Evolutionary conservation across 2,113 vertebrate genomes (phyloP).

Genomic region (Oreochromis aureus): DNA sequence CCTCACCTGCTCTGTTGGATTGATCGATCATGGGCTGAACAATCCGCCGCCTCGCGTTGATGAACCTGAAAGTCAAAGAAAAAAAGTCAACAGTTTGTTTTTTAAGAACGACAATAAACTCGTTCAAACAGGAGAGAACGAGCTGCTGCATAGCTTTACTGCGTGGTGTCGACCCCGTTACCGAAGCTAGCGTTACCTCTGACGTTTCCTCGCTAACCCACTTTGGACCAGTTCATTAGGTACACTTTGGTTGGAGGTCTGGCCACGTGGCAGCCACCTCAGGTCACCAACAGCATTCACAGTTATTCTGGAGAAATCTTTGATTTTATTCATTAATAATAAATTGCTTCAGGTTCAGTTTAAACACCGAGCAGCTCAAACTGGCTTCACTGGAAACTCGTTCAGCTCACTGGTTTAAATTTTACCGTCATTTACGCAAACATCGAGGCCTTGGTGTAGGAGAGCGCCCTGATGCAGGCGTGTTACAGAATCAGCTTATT

Average conservation of each 20-base stretch:
- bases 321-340: not conserved
- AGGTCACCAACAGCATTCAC: not conserved
- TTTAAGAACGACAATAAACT: accelerated
- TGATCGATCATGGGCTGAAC: conserved; percentile 98
- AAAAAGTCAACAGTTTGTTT: not conserved
- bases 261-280: too few relatives aligned
- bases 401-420: not conserved
- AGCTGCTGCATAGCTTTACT: not conserved
- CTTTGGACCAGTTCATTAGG: not conserved
- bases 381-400: not conserved
- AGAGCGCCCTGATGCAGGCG: accelerated
- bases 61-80: conserved; percentile 78
- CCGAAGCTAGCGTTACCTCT: too few relatives aligned
- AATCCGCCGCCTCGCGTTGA: conserved; percentile 95
- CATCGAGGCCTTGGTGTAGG: accelerated
- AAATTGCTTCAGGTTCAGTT: not conserved
- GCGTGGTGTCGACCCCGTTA: too few relatives aligned
- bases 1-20: conserved; percentile 94
- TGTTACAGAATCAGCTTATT: not conserved
- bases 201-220: too few relatives aligned
- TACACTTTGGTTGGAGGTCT: not conserved
- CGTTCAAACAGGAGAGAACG: not conserved
- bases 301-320: not conserved
- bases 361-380: not conserved
- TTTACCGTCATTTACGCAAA: not conserved